phyloP scores from a whole-genome alignment of 1,140 invertebrate species.

The Lepidostoma basale region DNA sequence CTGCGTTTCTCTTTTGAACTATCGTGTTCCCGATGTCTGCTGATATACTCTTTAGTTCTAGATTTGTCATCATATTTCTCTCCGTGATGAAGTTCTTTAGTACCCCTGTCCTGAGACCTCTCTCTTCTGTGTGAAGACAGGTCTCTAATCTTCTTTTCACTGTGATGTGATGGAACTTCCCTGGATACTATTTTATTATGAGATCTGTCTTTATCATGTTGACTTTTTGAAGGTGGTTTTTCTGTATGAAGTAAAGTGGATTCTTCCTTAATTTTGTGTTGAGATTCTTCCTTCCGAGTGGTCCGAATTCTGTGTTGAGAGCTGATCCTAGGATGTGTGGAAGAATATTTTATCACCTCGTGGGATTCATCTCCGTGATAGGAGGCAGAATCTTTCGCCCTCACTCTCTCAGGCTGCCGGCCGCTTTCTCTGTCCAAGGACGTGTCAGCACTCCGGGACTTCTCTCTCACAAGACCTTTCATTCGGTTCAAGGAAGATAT shows the following conservation, averaged over 20 bases:
- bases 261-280: not conserved
- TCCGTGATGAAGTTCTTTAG: not conserved
- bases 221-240: not conserved
- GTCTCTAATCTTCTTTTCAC: conserved; percentile 8
- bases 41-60: not conserved
- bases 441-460: conserved; percentile 35
- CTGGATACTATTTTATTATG: not conserved
- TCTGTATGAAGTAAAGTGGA: not conserved
- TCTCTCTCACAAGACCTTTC: conserved; percentile 25
- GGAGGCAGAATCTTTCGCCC: conserved; percentile 13
- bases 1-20: not conserved
- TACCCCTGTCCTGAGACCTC: not conserved
- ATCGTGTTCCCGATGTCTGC: not conserved
- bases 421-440: conserved; percentile 36
- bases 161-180: not conserved
- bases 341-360: conserved; percentile 1
- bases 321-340: not conserved
- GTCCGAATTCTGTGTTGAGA: not conserved
- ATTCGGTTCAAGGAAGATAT: conserved; percentile 36
- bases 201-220: not conserved
- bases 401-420: conserved; percentile 26
- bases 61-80: not conserved
- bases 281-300: not conserved
- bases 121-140: conserved; percentile 1
- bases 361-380: conserved; percentile 12